Conservation (phyloP, 2,888 invertebrate species). For the Caenorhabditis imperialis region DNA sequence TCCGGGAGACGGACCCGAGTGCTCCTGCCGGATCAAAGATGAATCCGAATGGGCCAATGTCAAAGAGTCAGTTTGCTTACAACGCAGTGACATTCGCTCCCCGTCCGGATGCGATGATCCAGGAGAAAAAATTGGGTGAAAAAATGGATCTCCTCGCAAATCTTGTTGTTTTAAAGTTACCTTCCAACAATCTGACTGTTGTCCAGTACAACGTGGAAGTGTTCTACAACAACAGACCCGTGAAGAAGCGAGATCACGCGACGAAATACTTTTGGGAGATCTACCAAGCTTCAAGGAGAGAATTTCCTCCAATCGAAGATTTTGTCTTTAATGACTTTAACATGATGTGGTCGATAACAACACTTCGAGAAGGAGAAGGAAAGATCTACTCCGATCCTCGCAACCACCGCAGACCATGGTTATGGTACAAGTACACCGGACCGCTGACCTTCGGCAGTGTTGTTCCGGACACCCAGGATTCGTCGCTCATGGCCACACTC, state of each 20-base stretch:
- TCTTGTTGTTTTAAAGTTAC: conserved; percentile 17
- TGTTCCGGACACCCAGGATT: conserved; percentile 81
- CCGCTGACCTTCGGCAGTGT: background rate
- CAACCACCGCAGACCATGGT: too few species aligned
- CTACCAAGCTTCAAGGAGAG: background rate
- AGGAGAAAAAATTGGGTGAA: conserved; percentile 2
- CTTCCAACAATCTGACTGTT: background rate
- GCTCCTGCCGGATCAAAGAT: background rate
- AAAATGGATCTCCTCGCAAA: conserved; percentile 35
- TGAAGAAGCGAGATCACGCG: conserved; percentile 18
- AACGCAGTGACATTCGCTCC: conserved; percentile 12
- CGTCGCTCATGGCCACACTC: conserved; percentile 3
- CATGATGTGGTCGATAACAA: conserved; percentile 7
- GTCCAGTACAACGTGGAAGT: conserved; percentile 28
- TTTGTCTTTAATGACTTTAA: conserved; percentile 42
- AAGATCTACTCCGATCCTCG: background rate
- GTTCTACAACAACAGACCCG: background rate
- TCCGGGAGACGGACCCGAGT: background rate
- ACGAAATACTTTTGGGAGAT: conserved; percentile 15
- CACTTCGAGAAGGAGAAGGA: background rate
- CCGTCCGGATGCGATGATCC: conserved; percentile 4
- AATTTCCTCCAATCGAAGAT: background rate
- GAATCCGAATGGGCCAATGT: background rate
- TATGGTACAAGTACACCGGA: background rate
- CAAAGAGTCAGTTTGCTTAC: background rate